A percentile compares a stretch with the other conserved stretches of the same genome.
Conservation (phyloP, 2,888 invertebrate genomes). For the Ctenicera cuprea region DNA sequence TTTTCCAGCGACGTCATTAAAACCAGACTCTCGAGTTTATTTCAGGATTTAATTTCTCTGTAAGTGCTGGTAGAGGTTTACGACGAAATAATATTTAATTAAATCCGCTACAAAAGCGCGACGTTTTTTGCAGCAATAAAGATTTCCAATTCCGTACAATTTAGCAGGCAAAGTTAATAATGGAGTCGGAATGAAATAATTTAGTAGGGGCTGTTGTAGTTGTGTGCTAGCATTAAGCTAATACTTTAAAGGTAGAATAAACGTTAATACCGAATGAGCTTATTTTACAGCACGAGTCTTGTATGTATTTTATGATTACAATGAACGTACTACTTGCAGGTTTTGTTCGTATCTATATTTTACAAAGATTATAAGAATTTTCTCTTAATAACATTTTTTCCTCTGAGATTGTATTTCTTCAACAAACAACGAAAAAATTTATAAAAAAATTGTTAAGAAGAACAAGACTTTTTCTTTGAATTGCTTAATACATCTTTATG, state of each 20-base stretch:
- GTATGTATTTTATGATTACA: slow-evolving; percentile 17
- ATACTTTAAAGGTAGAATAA: slow-evolving; percentile 33
- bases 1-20: slow-evolving; percentile 45
- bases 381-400: too few relatives aligned
- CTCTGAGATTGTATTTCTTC: too few relatives aligned
- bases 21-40: slow-evolving; percentile 45
- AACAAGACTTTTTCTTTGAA: too few relatives aligned
- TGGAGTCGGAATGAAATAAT: slow-evolving; percentile 36
- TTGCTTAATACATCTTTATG: too few relatives aligned
- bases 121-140: slow-evolving; percentile 44
- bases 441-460: too few relatives aligned
- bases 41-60: slow-evolving; percentile 45
- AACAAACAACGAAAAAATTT: too few relatives aligned
- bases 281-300: slow-evolving; percentile 14
- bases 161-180: slow-evolving; percentile 41
- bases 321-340: not conserved
- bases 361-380: too few relatives aligned
- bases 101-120: slow-evolving; percentile 46
- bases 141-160: slow-evolving; percentile 44
- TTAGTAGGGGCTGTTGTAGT: slow-evolving; percentile 31
- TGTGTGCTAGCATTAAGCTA: slow-evolving; percentile 29
- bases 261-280: slow-evolving; percentile 20
- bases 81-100: slow-evolving; percentile 50
- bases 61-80: slow-evolving; percentile 48
- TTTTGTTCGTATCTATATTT: not conserved